Evolutionary conservation across 2,888 invertebrate genomes (phyloP).

Genomic region (Ormyrus pomaceus): DNA sequence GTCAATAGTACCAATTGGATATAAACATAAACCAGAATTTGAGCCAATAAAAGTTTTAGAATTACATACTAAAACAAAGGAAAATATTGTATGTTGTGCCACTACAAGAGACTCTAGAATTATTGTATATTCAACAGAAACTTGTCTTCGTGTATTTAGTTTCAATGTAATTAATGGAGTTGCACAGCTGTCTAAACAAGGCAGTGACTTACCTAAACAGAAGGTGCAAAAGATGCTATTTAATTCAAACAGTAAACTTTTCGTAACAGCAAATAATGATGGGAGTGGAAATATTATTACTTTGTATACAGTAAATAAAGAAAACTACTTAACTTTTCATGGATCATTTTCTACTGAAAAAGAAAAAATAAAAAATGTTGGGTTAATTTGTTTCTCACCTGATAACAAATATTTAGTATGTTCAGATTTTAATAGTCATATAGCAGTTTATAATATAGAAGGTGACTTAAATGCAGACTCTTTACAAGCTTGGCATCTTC

Average conservation of each 20-base stretch:
- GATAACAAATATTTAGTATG: constrained; percentile 82
- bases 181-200: constrained; percentile 66
- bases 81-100: constrained; percentile 83
- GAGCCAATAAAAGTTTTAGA: constrained; percentile 84
- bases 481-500: constrained; percentile 79
- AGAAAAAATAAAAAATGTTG: constrained; percentile 64
- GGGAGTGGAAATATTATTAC: constrained; percentile 61
- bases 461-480: constrained; percentile 60
- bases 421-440: constrained; percentile 81
- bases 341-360: constrained; percentile 65
- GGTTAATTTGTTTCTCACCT: constrained; percentile 68
- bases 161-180: constrained; percentile 78
- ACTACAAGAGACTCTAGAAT: constrained; percentile 84
- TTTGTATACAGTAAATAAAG: constrained; percentile 67
- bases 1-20: constrained; percentile 59
- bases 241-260: constrained; percentile 69
- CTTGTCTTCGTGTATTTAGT: constrained; percentile 82
- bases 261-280: constrained; percentile 65
- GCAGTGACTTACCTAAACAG: constrained; percentile 64
- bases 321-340: constrained; percentile 60
- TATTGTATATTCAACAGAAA: constrained; percentile 86
- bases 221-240: constrained; percentile 71
- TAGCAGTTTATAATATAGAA: constrained; percentile 80
- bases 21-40: constrained; percentile 65
- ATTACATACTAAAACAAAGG: constrained; percentile 81